Evolutionary conservation across 23 tunicate genomes (phyloP).

Genomic region (Corella eumyota): DNA sequence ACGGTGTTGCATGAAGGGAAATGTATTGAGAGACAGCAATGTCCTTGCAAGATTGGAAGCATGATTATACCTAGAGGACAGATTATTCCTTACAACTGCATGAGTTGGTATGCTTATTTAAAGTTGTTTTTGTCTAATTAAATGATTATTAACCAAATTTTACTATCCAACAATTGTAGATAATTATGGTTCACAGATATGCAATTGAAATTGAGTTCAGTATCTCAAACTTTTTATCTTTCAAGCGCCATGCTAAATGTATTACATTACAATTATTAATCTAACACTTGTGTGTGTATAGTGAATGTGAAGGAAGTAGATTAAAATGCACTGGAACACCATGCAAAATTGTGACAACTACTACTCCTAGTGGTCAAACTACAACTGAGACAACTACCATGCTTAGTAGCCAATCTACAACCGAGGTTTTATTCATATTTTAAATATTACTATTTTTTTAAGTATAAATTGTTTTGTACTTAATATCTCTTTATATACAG

Average conservation of each 20-base stretch:
- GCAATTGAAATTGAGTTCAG: no score
- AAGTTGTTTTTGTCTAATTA: background rate
- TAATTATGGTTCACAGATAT: no score
- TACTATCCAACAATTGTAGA: no score
- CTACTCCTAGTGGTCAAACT: slow-evolving; percentile 5
- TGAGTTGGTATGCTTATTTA: slow-evolving; percentile 47
- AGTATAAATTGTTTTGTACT: no score
- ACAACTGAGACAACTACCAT: slow-evolving; percentile 6
- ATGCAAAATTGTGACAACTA: slow-evolving; percentile 6
- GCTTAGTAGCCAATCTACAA: background rate
- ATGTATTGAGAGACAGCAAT: slow-evolving; percentile 67
- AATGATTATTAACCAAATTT: no score
- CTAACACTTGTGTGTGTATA: background rate
- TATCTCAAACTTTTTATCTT: no score
- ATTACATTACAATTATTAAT: no score
- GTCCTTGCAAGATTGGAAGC: slow-evolving; percentile 75
- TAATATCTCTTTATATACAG: no score
- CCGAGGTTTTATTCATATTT: background rate
- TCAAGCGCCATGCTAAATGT: no score
- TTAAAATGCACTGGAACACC: slow-evolving; percentile 37
- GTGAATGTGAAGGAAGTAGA: slow-evolving; percentile 28
- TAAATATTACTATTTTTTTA: no score
- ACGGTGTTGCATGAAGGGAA: slow-evolving; percentile 68
- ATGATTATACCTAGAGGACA: slow-evolving; percentile 25
- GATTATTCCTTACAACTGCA: slow-evolving; percentile 35